Base-by-base conservation (phyloP, 2,888 invertebrate genomes). In the Dynastes maya region DNA sequence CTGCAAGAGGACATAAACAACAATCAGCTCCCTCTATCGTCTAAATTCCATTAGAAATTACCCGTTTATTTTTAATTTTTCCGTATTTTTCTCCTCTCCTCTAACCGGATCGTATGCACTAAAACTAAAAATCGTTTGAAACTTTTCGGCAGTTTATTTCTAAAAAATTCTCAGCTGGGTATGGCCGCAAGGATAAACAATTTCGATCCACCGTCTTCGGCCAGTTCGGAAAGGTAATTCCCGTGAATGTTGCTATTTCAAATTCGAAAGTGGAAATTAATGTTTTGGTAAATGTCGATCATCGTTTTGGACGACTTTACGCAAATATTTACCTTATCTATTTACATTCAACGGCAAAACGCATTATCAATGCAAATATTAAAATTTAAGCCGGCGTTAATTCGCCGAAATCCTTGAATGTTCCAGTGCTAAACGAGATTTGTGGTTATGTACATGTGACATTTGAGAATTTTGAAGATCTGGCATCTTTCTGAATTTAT, bases 141-240 rank as follows among this genome's bases (percentile, higher is more conserved):
- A 16, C 4, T 6, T 53, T 53, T 53, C 2, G 1, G 2, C 16
- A 53, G n/a, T 53, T 53, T 16, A 53, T 16, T 53, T 53, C 6
- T n/a, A 53, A 16, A 53, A 16, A 27, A 27, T 27, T 9, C 0
- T 11, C 22, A 27, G n/a, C 8, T 13, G 11, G 61, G 27, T 9
- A 72, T 72, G 72, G 72, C 72, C 22, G 72, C 58, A 6, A 72
- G 45, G 22, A 72, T 72, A 40, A 72, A 45, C 11, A 61, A 92
- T 88, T 93, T 94, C 86, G 96, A 96, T 90, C 95, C 95, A 83
- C 95, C 96, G 84, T 96, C 96, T 88, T 96, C 96, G 80, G 96
- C 96, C 82, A 97, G 96, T 89, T 96, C 96, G 81, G 96, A 96
- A 90, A 96, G 96, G 96, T 96, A 93, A 90, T 49, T 68, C 11